Base-by-base conservation (phyloP, 2,888 invertebrate species). In the Rambutsinella grinnellia region DNA sequence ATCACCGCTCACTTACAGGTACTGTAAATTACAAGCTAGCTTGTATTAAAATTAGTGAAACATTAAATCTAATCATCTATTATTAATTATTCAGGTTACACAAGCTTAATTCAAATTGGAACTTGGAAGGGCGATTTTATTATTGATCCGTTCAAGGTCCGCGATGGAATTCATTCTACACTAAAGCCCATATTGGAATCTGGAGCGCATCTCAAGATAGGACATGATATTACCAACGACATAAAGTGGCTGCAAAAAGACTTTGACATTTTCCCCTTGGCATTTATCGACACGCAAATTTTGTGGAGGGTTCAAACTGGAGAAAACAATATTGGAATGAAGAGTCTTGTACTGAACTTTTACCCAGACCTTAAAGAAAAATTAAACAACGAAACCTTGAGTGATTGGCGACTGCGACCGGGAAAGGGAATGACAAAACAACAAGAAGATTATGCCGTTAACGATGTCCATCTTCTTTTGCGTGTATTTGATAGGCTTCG, bases 201-300 rank as follows among this genome's bases (percentile, higher is more conserved):
- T 0, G 13, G n/a, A 0, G 2, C 46, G 19, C 21, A 26, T 26
- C 10, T 68, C 1, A 68, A 68, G 28, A 51, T 68, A 8, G 60
- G 58, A 24, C 60, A 60, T 28, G 68, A 26, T 3, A 21, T 57
- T 3, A 47, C 17, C 2, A 60, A 60, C 24, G 58, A 68, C 13
- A 26, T 49, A 19, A 47, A 24, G 8, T 68, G 68, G 68, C 49
- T 68, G 1, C 68, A 68, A 23, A 17, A 27, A 19, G 60, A 58
- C 26, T 68, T 68, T n/a, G 44, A 46, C 6, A 67, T 67, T 26
- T 67, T 47, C 28, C 17, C 49, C 8, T 24, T 56, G 28, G 47
- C 47, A n/a, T 58, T 51, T 8, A 44, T 68, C 1, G 68, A 68
- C n/a, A 60, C 68, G 3, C 68, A 68, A 49, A 15, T 68, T n/a